Evolutionary conservation across 2,797 vertebrate genomes (phyloP), one percentile per base, ranked within the genome.

Genomic region (Okamejei kenojei): DNA sequence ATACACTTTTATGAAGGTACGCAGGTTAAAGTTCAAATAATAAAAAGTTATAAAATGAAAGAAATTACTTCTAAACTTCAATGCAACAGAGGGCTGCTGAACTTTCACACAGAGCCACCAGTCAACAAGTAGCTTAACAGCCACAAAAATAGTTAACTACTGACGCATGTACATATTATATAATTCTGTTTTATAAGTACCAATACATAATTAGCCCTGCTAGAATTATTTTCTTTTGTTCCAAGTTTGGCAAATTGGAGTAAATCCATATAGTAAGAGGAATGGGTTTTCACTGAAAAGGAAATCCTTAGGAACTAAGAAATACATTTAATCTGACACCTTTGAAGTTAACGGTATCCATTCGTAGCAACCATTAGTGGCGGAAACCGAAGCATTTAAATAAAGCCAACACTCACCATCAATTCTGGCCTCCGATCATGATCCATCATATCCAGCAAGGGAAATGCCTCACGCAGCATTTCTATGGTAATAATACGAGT

Each of bases 371-470:
- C 17, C 32, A 23, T 90, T 35, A 5, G 63, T 74, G 45, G 32
- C 65, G 6, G 38, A 73, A 91, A 35, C 21, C 0, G 45, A 91
- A 10, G 23, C 0, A 23, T 45, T 91, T 45, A 86, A 74, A 35
- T 45, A 74, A 74, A 71, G 35, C 68, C 54, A 26, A 29, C 29
- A 77, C 95, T 95, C 94, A 98, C 98, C 93, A 96, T 96, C 93
- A 97, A 93, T n/a, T 95, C 96, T 9, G 97, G 97, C 63, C 95
- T 96, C 93, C 97, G 95, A 94, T 96, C 96, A 93, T 98, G 97
- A 93, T 98, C 98, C 93, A 98, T 97, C 94, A 97, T 97, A 94
- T 99, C 98, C 93, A 98, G 96, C 94, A 98, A 96, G 3, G 98
- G 98, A 94, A 96, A 96, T 0, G 97, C 96, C 94, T 98, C 97